Base-by-base conservation (phyloP, 1,140 invertebrate genomes). In the Formica selysi region DNA sequence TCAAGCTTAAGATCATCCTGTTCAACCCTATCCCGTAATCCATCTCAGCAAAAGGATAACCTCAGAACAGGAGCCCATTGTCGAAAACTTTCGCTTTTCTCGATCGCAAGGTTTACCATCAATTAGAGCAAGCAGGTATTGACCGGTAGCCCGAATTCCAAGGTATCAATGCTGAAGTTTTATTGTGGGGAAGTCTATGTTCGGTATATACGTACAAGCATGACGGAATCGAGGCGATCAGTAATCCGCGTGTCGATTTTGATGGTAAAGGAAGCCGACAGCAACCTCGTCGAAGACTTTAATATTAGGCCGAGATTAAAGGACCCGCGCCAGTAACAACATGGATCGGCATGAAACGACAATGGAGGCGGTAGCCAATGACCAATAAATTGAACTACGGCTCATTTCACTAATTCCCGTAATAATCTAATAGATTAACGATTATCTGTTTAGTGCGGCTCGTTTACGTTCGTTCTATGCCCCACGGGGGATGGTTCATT, bases 391-490 rank as follows among this genome's bases (percentile, higher is more conserved):
- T 95, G 94, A 88, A 32, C 89, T 87, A 93, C 87, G 94, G 91
- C 94, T 95, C 95, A 93, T 95, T 95, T 94, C 93, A 94, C 94
- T 94, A 94, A 95, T 95, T 92, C 94, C 91, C 89, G 91, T 94
- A 95, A 95, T 94, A 95, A 94, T 94, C 93, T 93, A 95, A 95
- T 95, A 94, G 94, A 95, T 95, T 95, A 90, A 95, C 93, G 93
- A 94, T 95, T 95, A 95, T 95, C 91, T 94, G 90, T 94, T 95
- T 94, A 94, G 92, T 93, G 87, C 93, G 93, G 91, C 92, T 95
- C 92, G 93, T 94, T 95, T 93, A 92, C 90, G 80, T 88, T 83
- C 74, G 61, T 57, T 22, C 80, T 26, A 16, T 57, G 32, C 54
- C 19, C 13, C 1, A 2, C 41, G 16, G 38, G 22, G 29, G 29